These are phyloP conservation scores for Microtus richardsoni DNA, from an alignment of 2,113 vertebrate species.

Conservation along the genomic window DNA sequence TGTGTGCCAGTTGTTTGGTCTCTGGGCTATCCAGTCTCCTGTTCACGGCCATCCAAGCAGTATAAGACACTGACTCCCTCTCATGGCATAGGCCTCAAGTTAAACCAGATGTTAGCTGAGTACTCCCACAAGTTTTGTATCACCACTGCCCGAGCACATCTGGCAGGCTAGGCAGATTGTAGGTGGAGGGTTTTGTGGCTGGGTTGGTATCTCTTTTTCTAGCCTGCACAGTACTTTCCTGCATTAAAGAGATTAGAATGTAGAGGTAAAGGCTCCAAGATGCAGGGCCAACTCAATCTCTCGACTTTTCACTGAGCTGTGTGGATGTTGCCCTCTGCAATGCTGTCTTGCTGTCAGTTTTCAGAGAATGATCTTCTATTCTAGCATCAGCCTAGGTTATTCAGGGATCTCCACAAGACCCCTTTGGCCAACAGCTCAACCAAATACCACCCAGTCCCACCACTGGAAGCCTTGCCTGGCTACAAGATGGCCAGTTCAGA, in stretches of 20 bases:
- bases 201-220: neutral
- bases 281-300: neutral
- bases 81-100: neutral
- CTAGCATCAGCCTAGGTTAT: neutral
- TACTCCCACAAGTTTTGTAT: neutral
- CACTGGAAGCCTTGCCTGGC: neutral
- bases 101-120: neutral
- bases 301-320: neutral
- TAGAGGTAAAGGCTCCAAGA: neutral
- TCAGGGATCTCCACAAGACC: neutral
- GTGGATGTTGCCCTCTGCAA: neutral
- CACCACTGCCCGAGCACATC: neutral
- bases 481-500: neutral
- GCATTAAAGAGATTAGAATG: neutral
- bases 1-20: neutral
- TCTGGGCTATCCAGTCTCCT: neutral
- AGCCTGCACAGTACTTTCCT: neutral
- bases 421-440: neutral
- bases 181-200: neutral
- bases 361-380: neutral
- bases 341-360: neutral
- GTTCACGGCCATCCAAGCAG: neutral
- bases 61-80: neutral
- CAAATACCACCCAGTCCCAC: neutral
- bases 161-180: neutral